Evolutionary conservation across 2,888 invertebrate genomes (phyloP).

Genomic region (Cephus pygmeus): DNA sequence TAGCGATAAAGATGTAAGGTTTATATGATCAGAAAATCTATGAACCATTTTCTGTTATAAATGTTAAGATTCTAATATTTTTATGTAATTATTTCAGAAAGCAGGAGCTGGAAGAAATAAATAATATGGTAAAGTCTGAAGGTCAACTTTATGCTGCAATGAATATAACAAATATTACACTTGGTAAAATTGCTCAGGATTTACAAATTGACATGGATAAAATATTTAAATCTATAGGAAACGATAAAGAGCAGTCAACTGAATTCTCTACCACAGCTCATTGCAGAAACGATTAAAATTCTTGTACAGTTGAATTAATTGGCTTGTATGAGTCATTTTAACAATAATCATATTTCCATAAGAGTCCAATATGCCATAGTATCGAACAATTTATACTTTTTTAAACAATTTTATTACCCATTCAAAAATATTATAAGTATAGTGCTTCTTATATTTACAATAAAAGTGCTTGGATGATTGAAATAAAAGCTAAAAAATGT

Average conservation of each 20-base stretch:
- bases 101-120: constrained; percentile 39
- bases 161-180: constrained; percentile 28
- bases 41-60: background rate
- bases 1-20: constrained; percentile 36
- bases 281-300: constrained; percentile 27
- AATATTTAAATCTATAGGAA: constrained; percentile 5
- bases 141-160: constrained; percentile 36
- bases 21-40: background rate
- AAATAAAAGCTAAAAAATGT: constrained; percentile 1
- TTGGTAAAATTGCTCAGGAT: constrained; percentile 24
- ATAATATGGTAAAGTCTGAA: constrained; percentile 32
- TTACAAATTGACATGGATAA: constrained; percentile 27
- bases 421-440: background rate
- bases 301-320: background rate
- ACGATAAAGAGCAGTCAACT: constrained; percentile 9
- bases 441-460: background rate
- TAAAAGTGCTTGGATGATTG: background rate
- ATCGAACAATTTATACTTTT: background rate
- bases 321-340: background rate
- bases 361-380: background rate
- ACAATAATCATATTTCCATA: no score
- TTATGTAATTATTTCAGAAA: constrained; percentile 32
- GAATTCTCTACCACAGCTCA: constrained; percentile 9
- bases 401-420: background rate
- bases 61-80: background rate